A percentile compares a stretch with the other conserved stretches of the same genome.
Evolutionary conservation across 2,797 vertebrate species (phyloP).

Genomic region (Cossypha polioptera): DNA sequence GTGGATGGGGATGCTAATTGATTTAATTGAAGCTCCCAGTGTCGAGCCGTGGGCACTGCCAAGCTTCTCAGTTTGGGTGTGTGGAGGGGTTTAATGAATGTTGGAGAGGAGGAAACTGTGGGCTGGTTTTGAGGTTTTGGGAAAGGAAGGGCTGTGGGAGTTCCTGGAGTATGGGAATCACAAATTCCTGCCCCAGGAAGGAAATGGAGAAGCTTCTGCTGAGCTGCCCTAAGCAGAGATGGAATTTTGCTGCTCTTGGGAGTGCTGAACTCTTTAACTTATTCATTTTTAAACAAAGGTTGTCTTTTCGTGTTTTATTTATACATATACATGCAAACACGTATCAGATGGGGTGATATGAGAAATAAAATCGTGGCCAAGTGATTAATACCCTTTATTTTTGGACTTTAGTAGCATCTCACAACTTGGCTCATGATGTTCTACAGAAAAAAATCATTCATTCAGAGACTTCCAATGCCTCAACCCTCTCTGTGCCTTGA

Average conservation of each 20-base stretch:
- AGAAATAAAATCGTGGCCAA: background rate
- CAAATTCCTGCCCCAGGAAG: background rate
- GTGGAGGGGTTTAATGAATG: background rate
- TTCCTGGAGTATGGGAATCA: rapidly evolving
- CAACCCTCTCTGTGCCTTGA: background rate
- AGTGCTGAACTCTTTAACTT: background rate
- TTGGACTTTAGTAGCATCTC: background rate
- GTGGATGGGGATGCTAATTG: conserved; percentile 33
- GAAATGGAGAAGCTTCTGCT: background rate
- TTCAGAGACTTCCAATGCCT: background rate
- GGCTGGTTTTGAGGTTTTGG: background rate
- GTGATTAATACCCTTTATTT: background rate
- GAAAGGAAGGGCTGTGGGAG: background rate
- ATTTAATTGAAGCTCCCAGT: conserved; percentile 24
- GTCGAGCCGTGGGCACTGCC: background rate
- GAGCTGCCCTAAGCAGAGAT: background rate
- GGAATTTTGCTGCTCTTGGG: background rate
- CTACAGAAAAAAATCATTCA: background rate
- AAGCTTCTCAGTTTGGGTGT: background rate
- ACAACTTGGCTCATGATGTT: background rate
- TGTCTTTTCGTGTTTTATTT: background rate
- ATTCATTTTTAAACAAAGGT: background rate
- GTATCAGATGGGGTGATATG: background rate
- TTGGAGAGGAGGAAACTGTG: background rate
- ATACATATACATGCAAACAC: rapidly evolving